Base-by-base conservation (phyloP, 2,888 invertebrate genomes). In the Cryptocheilus praepositus region DNA sequence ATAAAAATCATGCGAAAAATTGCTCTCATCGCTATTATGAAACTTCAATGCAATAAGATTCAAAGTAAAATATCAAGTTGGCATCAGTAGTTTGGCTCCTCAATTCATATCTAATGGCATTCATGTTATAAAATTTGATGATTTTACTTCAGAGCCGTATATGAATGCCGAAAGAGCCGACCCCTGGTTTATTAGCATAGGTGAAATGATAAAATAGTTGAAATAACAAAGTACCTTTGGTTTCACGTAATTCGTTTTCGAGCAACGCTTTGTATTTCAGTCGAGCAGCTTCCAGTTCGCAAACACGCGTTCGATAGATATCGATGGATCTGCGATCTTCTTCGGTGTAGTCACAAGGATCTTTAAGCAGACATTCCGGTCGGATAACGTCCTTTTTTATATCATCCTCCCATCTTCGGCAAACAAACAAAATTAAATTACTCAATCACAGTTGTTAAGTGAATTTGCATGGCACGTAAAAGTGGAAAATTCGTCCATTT, bases 331-430 rank as follows among this genome's bases (percentile, higher is more conserved):
- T 91, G 18, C 94, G 88, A 74, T 97, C 96, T 4, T 95, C 94
- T 74, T 94, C 93, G 59, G 92, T 93, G 86, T 91, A 95, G 59
- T 93, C 92, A 65, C 91, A 92, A 0, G 94, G 93, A 13, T 92
- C 90, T 87, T 95, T 95, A 15, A 63, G 21, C 13, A 87, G 49
- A 44, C 95, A 96, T 68, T 92, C 91, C 0, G 97, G 96, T 83
- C 91, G 89, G 0, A 94, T 93, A 52, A 96, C 92, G 15, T 94
- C 94, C 86, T 95, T 96, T 88, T 95, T 95, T 74, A 97, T 92
- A 89, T 96, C 95, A 86, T 97, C 96, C 85, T 97, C 96, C 93
- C 95, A 95, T 68, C 94, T 92, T 89, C 15, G 18, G n/a, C 43
- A 22, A 36, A 28, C 13, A 45, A 44, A 19, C 25, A 51, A 21